Evolutionary conservation across 2,797 vertebrate genomes (phyloP), one percentile per base, ranked within the genome.

Genomic region (Galagoides demidoff): DNA sequence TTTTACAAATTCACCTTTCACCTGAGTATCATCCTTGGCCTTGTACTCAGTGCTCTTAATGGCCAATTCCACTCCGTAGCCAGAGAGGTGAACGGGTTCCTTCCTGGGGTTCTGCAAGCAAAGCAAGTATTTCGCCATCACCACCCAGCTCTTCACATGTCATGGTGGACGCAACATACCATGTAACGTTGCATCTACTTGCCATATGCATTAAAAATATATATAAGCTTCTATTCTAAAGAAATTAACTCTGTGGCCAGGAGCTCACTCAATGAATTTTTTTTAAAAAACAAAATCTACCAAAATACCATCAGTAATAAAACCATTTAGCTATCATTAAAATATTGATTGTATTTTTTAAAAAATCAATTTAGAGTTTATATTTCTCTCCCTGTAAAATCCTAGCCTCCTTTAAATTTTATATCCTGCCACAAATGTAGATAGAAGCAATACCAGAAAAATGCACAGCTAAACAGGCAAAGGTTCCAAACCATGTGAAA

Each of bases 11-110:
- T 98, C 98, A 99, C 99, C 99, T 99, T 99, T 99, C 98, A 99
- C 99, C 98, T 99, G 99, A 57, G 99, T 99, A 98, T 99, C 99
- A 77, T 99, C 99, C 98, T 99, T 99, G 90, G 99, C 99, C 97
- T 99, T 99, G 98, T 99, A 99, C 97, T 99, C 99, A 96, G 99
- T 99, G 98, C 98, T 99, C 98, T 99, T 99, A 98, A 99, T 99
- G 92, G 99, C 99, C 97, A 99, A 98, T 96, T 99, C 99, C 96
- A 99, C 99, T 12, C 99, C 99, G 52, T 99, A 99, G 55, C 99
- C 99, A 34, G 99, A 99, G 88, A 99, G 99, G 95, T 99, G 98
- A 71, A 99, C 99, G 95, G 98, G 99, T 85, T 99, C 99, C 77
- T 95, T 96, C 85, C 98, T 98, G 59, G 99, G 99, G 97, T 99